Evolutionary conservation across 2,888 invertebrate species (phyloP).

Genomic region (Leptinotarsa peninsularis): DNA sequence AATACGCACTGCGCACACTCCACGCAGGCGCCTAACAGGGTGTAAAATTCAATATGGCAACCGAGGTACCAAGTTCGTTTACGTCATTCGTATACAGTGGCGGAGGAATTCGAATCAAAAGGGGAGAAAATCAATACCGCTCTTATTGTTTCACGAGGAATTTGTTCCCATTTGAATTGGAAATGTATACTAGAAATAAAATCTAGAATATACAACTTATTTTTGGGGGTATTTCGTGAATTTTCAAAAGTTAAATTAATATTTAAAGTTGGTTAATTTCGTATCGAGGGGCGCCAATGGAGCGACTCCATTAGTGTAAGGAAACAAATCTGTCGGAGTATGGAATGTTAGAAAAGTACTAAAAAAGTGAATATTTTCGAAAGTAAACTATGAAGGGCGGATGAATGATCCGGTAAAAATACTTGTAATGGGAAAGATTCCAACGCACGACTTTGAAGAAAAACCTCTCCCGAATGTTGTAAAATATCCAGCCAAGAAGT

Average conservation of each 20-base stretch:
- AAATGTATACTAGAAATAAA: background rate
- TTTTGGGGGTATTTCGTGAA: background rate
- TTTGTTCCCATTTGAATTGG: background rate
- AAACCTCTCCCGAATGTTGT: constrained; percentile 70
- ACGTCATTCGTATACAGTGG: constrained; percentile 6
- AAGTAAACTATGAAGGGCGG: constrained; percentile 28
- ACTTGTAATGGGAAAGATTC: constrained; percentile 75
- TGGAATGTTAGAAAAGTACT: constrained; percentile 2
- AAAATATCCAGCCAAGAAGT: constrained; percentile 69
- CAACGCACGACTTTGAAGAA: constrained; percentile 68
- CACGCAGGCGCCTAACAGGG: constrained; percentile 22
- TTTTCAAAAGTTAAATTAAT: background rate
- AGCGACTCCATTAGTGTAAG: constrained; percentile 19
- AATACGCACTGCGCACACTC: constrained; percentile 34
- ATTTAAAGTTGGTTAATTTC: background rate
- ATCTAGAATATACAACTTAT: background rate
- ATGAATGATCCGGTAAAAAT: constrained; percentile 68
- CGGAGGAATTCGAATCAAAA: background rate
- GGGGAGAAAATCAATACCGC: background rate
- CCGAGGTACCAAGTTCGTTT: background rate
- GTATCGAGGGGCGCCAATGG: constrained; percentile 7
- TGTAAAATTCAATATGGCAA: constrained; percentile 3
- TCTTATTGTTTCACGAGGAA: background rate
- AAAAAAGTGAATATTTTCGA: background rate
- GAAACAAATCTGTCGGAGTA: background rate